phyloP scores from a whole-genome alignment of 2,113 vertebrate species.

The Periophthalmodon schlosseri region DNA sequence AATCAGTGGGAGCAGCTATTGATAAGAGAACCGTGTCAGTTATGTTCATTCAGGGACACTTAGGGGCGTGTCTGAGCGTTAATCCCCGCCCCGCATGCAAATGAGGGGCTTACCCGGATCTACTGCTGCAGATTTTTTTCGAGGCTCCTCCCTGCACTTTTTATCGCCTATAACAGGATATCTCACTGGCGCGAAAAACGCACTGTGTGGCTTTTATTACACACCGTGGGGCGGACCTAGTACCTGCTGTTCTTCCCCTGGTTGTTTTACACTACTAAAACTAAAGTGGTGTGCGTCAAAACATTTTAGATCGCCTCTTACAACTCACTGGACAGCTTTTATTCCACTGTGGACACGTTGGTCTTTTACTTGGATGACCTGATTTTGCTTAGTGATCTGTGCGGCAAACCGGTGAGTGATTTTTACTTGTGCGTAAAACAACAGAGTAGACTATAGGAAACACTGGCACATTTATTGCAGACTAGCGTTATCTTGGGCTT shows the following conservation, averaged over 20 bases:
- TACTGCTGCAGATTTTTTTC: constrained; percentile 67
- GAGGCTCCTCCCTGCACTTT: constrained; percentile 63
- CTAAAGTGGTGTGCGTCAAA: neutral
- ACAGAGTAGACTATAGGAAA: neutral
- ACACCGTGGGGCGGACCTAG: constrained; percentile 32
- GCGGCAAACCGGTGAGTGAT: constrained; percentile 56
- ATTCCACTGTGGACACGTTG: constrained; percentile 10
- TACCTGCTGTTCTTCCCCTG: neutral
- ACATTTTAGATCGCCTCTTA: neutral
- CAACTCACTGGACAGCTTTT: neutral
- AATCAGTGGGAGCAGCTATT: neutral
- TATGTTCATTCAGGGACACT: constrained; percentile 15
- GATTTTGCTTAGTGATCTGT: constrained; percentile 13
- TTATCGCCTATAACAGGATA: constrained; percentile 67
- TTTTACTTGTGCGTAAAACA: constrained; percentile 3
- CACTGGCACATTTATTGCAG: neutral
- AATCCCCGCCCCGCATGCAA: constrained; percentile 45
- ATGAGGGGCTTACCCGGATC: constrained; percentile 67
- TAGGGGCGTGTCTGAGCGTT: constrained; percentile 43
- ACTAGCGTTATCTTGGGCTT: neutral
- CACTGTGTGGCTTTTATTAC: constrained; percentile 59
- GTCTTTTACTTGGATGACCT: constrained; percentile 34
- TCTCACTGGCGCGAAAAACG: constrained; percentile 76
- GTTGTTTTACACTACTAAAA: neutral
- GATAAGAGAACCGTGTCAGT: constrained; percentile 11